These are phyloP conservation scores for Tridacna gigas DNA, from an alignment of 2,888 invertebrate genomes.

Conservation along the genomic window DNA sequence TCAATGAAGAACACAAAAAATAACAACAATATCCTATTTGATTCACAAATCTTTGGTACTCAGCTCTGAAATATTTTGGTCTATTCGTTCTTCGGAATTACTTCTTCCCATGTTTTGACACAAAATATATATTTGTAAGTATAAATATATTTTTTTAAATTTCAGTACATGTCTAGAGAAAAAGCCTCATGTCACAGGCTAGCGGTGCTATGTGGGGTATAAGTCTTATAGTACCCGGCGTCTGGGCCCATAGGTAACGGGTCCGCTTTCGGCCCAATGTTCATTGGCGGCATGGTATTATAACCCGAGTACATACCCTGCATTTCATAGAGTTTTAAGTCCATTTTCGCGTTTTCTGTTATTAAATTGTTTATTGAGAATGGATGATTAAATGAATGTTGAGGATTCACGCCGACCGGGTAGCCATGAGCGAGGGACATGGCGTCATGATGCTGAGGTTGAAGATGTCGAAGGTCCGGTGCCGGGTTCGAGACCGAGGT, in stretches of 20 bases:
- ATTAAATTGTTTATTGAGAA: constrained; percentile 97
- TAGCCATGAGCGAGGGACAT: constrained; percentile 70
- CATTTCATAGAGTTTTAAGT: constrained; percentile 92
- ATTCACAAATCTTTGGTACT: constrained; percentile 46
- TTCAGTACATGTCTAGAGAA: not conserved
- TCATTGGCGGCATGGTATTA: constrained; percentile 66
- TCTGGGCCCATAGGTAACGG: constrained; percentile 67
- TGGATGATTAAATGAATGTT: constrained; percentile 89
- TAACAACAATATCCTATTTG: constrained; percentile 34
- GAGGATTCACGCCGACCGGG: constrained; percentile 81
- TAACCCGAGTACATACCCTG: constrained; percentile 78
- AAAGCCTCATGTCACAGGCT: constrained; percentile 71
- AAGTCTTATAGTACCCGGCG: constrained; percentile 79
- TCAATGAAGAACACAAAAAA: constrained; percentile 26
- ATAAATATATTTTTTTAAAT: constrained; percentile 19
- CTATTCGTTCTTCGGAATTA: not conserved
- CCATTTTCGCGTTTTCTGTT: constrained; percentile 92
- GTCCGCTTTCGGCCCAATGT: constrained; percentile 65
- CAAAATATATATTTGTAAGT: constrained; percentile 7
- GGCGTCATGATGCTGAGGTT: constrained; percentile 69
- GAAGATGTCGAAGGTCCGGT: constrained; percentile 63
- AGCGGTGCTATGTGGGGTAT: constrained; percentile 77
- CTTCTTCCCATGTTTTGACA: not conserved
- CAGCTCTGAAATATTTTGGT: constrained; percentile 8
- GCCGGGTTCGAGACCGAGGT: constrained; percentile 58